Conservation (phyloP, 2,888 invertebrate species). For the Eurytoma californica region DNA sequence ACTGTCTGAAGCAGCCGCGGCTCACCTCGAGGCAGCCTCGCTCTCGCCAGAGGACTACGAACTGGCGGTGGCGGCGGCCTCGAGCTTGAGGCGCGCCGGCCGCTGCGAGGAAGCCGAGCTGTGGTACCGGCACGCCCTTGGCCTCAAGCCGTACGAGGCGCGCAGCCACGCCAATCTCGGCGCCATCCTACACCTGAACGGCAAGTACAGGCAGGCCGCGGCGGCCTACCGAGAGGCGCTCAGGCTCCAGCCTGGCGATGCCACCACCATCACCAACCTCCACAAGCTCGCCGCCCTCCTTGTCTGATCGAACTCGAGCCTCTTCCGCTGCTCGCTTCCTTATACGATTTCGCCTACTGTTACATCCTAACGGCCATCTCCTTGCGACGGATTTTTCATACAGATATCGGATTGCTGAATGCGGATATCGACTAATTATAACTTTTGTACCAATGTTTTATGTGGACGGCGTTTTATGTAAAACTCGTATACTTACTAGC, state of each 20-base stretch:
- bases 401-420: neutral
- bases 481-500: too few species aligned
- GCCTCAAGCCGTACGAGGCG: slow-evolving; percentile 83
- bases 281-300: slow-evolving; percentile 81
- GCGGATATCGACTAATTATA: too few species aligned
- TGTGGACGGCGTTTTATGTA: too few species aligned
- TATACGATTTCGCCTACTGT: neutral
- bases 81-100: slow-evolving; percentile 88
- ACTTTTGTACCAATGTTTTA: too few species aligned
- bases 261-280: slow-evolving; percentile 91
- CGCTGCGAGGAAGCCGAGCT: slow-evolving; percentile 89
- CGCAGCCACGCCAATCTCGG: slow-evolving; percentile 95
- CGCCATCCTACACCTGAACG: slow-evolving; percentile 95
- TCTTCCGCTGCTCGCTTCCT: neutral
- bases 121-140: slow-evolving; percentile 87
- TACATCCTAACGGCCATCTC: too few species aligned
- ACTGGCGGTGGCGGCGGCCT: slow-evolving; percentile 91
- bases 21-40: slow-evolving; percentile 87
- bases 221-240: slow-evolving; percentile 90
- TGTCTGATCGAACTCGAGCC: slow-evolving; percentile 66
- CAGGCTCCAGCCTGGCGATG: slow-evolving; percentile 90
- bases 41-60: slow-evolving; percentile 88
- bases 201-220: slow-evolving; percentile 91
- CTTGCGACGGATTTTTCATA: neutral
- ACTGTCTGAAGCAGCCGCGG: slow-evolving; percentile 87